Base-by-base conservation (phyloP, 2,888 invertebrate genomes). In the Colletes collaris region DNA sequence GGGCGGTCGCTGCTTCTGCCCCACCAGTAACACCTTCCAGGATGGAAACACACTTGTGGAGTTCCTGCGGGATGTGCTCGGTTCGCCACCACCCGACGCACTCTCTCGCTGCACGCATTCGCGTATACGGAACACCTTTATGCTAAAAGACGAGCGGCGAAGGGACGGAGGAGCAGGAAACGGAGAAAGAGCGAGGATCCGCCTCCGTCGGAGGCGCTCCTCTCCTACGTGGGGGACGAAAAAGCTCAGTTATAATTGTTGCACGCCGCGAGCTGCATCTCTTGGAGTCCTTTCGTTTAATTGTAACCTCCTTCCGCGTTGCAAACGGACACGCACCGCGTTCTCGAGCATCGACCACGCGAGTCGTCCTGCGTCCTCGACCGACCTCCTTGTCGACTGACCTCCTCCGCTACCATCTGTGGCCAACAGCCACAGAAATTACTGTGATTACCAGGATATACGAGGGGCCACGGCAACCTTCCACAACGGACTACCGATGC, bases 231-330 rank as follows among this genome's bases (percentile, higher is more conserved):
- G 82, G 75, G 81, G 87, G 83, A 87, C 92, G 90, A 92, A 92
- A 92, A 93, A 91, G 92, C 92, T 93, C 93, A 93, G 93, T 93
- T 92, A 92, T 93, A 93, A 93, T 93, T 93, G 93, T 93, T 92
- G 88, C 89, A 89, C 89, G 91, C 88, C 90, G 88, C 89, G 90
- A 92, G 91, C 88, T 89, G 88, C 87, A 87, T 70, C 87, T 76
- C 60, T 72, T 4, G 59, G 67, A 70, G 71, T 55, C 60, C 73
- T 81, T 71, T 68, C 72, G 73, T 56, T 66, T 88, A 87, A 81
- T 85, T 78, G 83, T 77, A 70, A 69, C 63, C 74, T 79, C 52
- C 77, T 81, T 79, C 77, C 78, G 79, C 75, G 76, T 79, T 70
- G 63, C 60, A 27, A 60, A 56, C 56, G 44, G 66, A 62, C 40